phyloP scores from a whole-genome alignment of 2,113 vertebrate genomes.

The Catharus minimus region DNA sequence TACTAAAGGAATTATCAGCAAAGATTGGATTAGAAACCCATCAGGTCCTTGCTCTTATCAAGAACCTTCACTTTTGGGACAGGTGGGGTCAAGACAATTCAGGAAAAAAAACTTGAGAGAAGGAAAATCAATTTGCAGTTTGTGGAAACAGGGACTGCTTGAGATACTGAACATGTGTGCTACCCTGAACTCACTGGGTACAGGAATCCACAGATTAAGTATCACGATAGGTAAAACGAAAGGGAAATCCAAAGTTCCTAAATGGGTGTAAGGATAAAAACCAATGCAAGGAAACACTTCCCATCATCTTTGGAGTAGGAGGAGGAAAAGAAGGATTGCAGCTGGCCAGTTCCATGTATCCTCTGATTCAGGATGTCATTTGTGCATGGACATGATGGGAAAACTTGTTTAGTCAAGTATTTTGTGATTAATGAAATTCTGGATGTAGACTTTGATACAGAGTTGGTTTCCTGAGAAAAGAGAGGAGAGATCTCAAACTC shows the following conservation, averaged over 20 bases:
- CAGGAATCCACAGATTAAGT: neutral
- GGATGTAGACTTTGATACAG: fast-evolving
- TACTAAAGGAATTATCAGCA: neutral
- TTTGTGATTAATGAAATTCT: neutral
- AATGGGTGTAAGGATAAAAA: neutral
- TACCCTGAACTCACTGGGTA: neutral
- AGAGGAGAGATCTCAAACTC: neutral
- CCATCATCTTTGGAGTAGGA: fast-evolving
- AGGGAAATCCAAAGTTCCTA: neutral
- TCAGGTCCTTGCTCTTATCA: neutral
- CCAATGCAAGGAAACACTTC: neutral
- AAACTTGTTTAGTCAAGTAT: fast-evolving
- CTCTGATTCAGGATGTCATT: neutral
- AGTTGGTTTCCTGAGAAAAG: neutral
- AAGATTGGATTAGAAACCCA: neutral
- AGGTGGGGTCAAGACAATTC: neutral
- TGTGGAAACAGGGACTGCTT: neutral
- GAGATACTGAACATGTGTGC: neutral
- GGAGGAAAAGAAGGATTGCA: neutral
- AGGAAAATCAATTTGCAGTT: neutral
- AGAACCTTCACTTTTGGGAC: neutral
- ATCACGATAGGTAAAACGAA: neutral
- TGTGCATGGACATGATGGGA: fast-evolving
- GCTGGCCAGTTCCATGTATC: fast-evolving
- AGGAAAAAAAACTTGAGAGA: neutral